Evolutionary conservation across 2,113 vertebrate species (phyloP), one percentile per base, ranked within the genome.

Genomic region (Hassar affinis): DNA sequence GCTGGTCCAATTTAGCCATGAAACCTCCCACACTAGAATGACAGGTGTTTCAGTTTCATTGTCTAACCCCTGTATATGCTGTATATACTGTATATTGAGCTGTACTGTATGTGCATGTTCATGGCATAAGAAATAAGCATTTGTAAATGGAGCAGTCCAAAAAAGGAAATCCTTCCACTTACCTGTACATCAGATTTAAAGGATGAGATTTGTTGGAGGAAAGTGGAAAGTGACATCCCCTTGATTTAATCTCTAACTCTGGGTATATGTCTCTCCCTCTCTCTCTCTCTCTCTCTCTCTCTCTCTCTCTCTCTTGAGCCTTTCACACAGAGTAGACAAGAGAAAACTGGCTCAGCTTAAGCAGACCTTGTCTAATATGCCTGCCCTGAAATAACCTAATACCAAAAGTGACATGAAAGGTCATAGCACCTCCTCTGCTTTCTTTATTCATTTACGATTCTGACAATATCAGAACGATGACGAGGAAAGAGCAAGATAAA

Each of bases 361-460:
- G 22, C 1, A 45, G 68, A 76, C 18, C 45, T 30, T 1, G 6
- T 74, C n/a, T 79, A 79, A 64, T 22, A 45, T 20, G 64, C 17
- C 38, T 49, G 25, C 25, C 57, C 38, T 64, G 45, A 47, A 79
- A 64, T 49, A 49, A 49, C 78, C 38, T 20, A 22, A 64, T 17
- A 25, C 30, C 33, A 54, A 38, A 30, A 52, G 42, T 38, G 8
- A 33, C 15, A 27, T 47, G 12, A 30, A 49, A 80, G 78, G 78
- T 80, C 69, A 64, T 9, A 17, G 42, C 61, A 20, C 38, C n/a
- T 33, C 18, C 52, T 80, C 71, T 76, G 74, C 52, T 71, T 79
- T 47, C 61, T 59, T 20, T 74, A 22, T 47, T 47, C 17, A 6
- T 27, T 25, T 52, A 78, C 59, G 42, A 56, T 59, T 35, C 17